These are phyloP conservation scores for Kryptolebias marmoratus DNA, from an alignment of 2,113 vertebrate genomes.

Conservation along the genomic window DNA sequence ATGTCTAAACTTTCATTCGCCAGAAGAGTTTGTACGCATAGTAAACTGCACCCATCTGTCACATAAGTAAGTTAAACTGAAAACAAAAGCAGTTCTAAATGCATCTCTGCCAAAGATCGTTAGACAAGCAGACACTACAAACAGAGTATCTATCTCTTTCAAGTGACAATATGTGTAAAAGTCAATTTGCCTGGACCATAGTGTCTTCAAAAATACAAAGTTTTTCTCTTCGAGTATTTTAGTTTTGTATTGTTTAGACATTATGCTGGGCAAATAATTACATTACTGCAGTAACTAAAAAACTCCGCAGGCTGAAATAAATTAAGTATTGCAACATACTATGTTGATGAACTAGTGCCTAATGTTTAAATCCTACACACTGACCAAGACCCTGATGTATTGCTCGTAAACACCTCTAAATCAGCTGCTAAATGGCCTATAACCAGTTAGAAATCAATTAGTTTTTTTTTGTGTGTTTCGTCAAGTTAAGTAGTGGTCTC, in stretches of 20 bases:
- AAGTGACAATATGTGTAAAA: constrained; percentile 23
- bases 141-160: constrained; percentile 25
- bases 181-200: constrained; percentile 14
- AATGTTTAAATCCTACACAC: background rate
- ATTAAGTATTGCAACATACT: background rate
- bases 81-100: constrained; percentile 49
- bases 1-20: constrained; percentile 31
- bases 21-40: constrained; percentile 10
- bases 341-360: constrained; percentile 2
- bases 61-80: constrained; percentile 46
- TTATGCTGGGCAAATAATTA: background rate
- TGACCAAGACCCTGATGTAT: constrained; percentile 12
- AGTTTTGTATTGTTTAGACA: background rate
- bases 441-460: constrained; percentile 23
- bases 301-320: background rate
- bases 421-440: constrained; percentile 19
- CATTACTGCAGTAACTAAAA: background rate
- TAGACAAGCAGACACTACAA: constrained; percentile 41
- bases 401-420: constrained; percentile 6
- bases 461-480: constrained; percentile 8
- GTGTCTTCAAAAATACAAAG: constrained; percentile 8
- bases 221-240: background rate
- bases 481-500: constrained; percentile 7
- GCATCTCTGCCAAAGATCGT: constrained; percentile 39
- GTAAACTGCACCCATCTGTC: constrained; percentile 59